phyloP scores from a whole-genome alignment of 2,113 vertebrate genomes.

The Pollimyrus isidori region DNA sequence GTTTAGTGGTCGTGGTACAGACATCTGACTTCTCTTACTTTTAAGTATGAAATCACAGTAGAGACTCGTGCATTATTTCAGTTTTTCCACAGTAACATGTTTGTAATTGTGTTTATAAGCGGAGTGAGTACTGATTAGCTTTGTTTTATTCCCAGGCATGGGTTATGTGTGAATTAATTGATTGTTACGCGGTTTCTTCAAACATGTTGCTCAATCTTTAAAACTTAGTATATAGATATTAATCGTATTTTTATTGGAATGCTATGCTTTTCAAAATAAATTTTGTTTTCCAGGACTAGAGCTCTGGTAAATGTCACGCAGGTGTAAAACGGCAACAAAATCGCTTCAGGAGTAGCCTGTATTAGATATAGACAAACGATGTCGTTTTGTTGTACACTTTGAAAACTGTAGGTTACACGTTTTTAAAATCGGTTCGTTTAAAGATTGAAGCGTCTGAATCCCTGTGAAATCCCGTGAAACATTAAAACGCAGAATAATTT shows the following conservation, averaged over 20 bases:
- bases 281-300: not conserved
- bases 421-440: not conserved
- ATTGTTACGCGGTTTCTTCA: not conserved
- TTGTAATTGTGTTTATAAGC: not conserved
- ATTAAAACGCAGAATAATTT: not conserved
- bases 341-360: not conserved
- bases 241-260: not conserved
- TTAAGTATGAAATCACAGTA: not conserved
- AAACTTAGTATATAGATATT: not conserved
- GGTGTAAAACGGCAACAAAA: not conserved
- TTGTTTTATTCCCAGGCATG: not conserved
- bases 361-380: not conserved
- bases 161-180: not conserved
- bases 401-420: not conserved
- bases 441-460: not conserved
- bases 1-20: not conserved
- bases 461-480: not conserved
- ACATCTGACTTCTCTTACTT: not conserved
- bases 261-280: not conserved
- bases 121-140: not conserved
- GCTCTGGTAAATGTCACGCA: not conserved
- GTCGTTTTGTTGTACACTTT: not conserved
- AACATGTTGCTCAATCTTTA: not conserved
- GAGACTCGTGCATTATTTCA: not conserved
- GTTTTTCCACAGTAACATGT: not conserved